A percentile compares a stretch with the other conserved stretches of the same genome.
Conservation (phyloP, 2,113 vertebrate genomes). For the Chascanopsetta lugubris region DNA sequence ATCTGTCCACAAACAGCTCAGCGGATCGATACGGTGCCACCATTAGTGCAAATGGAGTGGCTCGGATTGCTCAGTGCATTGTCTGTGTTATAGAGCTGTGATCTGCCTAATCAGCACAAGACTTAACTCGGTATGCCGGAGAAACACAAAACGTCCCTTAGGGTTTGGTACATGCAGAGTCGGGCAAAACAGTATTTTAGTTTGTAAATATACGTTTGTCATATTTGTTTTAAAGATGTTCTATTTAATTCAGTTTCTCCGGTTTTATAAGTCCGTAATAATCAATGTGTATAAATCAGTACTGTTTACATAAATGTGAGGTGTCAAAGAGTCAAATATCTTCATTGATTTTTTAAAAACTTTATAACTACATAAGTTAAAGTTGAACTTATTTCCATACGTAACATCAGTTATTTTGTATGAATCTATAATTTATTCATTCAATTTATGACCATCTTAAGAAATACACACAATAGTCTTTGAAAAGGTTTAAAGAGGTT, state of each 20-base stretch:
- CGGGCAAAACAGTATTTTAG: no score
- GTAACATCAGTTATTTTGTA: no score
- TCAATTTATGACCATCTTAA: no score
- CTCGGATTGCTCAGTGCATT: conserved; percentile 43
- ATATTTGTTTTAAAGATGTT: no score
- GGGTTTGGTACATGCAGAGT: neutral
- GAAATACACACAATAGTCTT: no score
- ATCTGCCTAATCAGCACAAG: conserved; percentile 42
- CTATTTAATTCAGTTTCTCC: no score
- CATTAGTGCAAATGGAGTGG: conserved; percentile 41
- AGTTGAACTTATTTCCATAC: neutral
- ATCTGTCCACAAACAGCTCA: conserved; percentile 55
- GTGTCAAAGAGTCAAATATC: no score
- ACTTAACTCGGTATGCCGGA: neutral
- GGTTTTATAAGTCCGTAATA: neutral
- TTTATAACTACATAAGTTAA: neutral
- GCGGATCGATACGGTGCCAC: conserved; percentile 48
- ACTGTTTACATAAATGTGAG: neutral
- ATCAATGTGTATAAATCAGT: no score
- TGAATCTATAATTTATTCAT: no score
- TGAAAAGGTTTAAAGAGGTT: no score
- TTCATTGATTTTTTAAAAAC: neutral
- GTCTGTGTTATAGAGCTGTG: conserved; percentile 27
- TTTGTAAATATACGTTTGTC: no score
- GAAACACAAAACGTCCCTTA: conserved; percentile 4